Conservation (phyloP, 2,113 vertebrate genomes). For the Trinectes maculatus region DNA sequence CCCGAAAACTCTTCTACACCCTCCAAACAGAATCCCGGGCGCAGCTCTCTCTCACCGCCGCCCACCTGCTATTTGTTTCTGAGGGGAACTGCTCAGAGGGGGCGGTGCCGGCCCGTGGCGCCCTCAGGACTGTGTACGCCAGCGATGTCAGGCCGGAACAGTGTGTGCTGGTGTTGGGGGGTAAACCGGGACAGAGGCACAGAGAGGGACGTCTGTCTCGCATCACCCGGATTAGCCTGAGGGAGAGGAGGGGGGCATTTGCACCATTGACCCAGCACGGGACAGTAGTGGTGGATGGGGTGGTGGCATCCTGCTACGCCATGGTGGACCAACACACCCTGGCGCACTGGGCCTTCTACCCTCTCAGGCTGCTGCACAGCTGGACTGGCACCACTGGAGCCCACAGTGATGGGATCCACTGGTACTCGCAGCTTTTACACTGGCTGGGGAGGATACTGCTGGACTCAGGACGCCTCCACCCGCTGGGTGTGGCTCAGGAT, state of each 20-base stretch:
- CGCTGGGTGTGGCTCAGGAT: constrained; percentile 76
- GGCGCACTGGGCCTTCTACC: constrained; percentile 90
- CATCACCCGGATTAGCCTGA: constrained; percentile 75
- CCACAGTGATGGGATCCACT: constrained; percentile 85
- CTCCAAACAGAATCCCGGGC: constrained; percentile 84
- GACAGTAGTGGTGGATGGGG: constrained; percentile 88
- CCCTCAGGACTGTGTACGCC: constrained; percentile 84
- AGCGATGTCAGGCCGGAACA: constrained; percentile 63
- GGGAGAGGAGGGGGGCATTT: constrained; percentile 81
- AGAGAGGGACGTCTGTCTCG: constrained; percentile 70
- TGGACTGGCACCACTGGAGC: constrained; percentile 73
- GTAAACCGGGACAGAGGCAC: neutral
- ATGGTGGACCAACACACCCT: constrained; percentile 85
- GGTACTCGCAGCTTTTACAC: constrained; percentile 89
- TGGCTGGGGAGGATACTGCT: constrained; percentile 85
- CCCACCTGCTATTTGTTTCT: constrained; percentile 88
- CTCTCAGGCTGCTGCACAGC: constrained; percentile 85
- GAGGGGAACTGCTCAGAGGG: constrained; percentile 83
- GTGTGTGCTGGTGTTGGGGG: constrained; percentile 66
- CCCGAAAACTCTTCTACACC: constrained; percentile 82
- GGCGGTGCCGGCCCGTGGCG: constrained; percentile 18
- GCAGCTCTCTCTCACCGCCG: constrained; percentile 84
- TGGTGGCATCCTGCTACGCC: constrained; percentile 91
- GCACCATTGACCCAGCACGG: constrained; percentile 89
- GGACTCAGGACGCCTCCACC: constrained; percentile 86